A percentile compares a stretch with the other conserved stretches of the same genome.
Evolutionary conservation across 2,888 invertebrate species (phyloP).

Genomic region (Isoperla grammatica): DNA sequence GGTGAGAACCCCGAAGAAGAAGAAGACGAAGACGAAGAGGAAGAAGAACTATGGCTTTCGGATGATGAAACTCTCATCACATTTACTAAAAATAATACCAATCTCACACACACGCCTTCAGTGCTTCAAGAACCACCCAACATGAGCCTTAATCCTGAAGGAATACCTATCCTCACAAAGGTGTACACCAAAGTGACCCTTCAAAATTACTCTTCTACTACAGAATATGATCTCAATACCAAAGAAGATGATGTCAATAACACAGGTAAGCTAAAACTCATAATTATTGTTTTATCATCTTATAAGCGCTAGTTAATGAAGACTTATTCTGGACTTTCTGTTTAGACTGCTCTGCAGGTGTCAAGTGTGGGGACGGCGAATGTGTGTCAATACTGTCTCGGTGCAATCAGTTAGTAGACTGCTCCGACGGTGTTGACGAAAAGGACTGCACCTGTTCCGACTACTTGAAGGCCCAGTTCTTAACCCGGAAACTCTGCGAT

Average conservation of each 20-base stretch:
- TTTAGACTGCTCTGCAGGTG: constrained; percentile 8
- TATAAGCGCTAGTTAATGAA: not conserved
- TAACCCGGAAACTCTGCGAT: constrained; percentile 70
- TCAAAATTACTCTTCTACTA: no score
- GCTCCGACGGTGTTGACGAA: constrained; percentile 65
- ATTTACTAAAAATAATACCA: no score
- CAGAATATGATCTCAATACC: no score
- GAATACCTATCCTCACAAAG: constrained; percentile 61
- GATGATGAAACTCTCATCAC: no score
- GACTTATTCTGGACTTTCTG: not conserved
- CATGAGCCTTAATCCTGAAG: constrained; percentile 57
- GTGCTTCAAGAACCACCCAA: constrained; percentile 45
- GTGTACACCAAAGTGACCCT: constrained; percentile 51
- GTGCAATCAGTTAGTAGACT: constrained; percentile 67
- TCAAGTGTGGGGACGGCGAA: constrained; percentile 53
- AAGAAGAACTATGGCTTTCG: no score
- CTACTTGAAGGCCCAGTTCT: constrained; percentile 61
- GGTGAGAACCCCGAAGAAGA: no score
- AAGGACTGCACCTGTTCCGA: constrained; percentile 69
- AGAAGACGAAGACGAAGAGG: no score
- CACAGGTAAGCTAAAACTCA: constrained; percentile 24
- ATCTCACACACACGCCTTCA: no score
- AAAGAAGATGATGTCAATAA: constrained; percentile 11
- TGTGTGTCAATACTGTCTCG: constrained; percentile 60
- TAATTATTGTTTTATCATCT: not conserved